Evolutionary conservation across 2,888 invertebrate species (phyloP).

Genomic region (Eristalis arbustorum): DNA sequence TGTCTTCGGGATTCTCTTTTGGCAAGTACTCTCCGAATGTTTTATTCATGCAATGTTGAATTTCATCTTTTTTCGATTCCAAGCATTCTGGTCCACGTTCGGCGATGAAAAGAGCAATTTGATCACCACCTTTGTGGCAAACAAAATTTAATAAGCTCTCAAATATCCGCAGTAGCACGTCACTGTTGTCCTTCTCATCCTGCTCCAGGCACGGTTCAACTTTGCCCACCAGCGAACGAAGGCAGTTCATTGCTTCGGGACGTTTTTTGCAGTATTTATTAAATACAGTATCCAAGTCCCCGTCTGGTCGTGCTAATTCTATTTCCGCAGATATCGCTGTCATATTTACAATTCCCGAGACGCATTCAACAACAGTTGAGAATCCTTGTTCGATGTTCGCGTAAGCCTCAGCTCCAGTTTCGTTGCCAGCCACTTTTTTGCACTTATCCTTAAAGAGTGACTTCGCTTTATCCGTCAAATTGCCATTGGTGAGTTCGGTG

Average conservation of each 20-base stretch:
- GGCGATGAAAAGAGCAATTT: slow-evolving; percentile 90
- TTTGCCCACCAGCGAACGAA: slow-evolving; percentile 82
- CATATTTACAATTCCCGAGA: slow-evolving; percentile 83
- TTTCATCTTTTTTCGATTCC: slow-evolving; percentile 82
- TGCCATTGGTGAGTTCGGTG: slow-evolving; percentile 74
- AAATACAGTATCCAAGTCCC: slow-evolving; percentile 86
- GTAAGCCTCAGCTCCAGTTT: slow-evolving; percentile 81
- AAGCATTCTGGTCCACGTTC: slow-evolving; percentile 91
- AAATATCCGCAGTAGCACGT: slow-evolving; percentile 85
- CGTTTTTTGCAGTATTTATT: slow-evolving; percentile 87
- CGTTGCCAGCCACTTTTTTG: slow-evolving; percentile 83
- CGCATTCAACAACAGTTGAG: slow-evolving; percentile 81
- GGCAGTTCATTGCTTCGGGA: slow-evolving; percentile 81
- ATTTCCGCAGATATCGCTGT: slow-evolving; percentile 84
- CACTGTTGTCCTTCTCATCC: slow-evolving; percentile 84
- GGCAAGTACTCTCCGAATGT: slow-evolving; percentile 83
- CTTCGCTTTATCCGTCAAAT: slow-evolving; percentile 81
- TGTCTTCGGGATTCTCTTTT: slow-evolving; percentile 78
- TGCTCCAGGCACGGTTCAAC: slow-evolving; percentile 84
- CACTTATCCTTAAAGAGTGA: slow-evolving; percentile 85
- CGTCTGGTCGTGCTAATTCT: slow-evolving; percentile 85
- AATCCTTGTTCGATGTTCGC: slow-evolving; percentile 81
- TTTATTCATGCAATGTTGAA: slow-evolving; percentile 84
- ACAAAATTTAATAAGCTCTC: slow-evolving; percentile 87
- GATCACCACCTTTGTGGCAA: slow-evolving; percentile 90